Evolutionary conservation across 2,113 vertebrate genomes (phyloP).

Genomic region (Onychostruthus taczanowskii): DNA sequence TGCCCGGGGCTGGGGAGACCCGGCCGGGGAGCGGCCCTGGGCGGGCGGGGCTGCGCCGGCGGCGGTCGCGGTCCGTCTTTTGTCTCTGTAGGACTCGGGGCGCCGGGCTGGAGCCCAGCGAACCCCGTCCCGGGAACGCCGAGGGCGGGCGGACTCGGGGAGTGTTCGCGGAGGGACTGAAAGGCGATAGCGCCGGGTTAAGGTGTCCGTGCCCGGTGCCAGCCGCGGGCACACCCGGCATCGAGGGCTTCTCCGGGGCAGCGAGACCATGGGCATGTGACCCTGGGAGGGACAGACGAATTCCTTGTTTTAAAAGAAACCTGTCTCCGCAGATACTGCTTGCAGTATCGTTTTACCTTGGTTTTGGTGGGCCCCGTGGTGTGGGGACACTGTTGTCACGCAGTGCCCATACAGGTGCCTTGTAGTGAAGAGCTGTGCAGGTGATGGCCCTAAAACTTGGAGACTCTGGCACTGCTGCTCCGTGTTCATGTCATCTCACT

Average conservation of each 20-base stretch:
- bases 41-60: background rate
- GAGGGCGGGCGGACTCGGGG: background rate
- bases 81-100: background rate
- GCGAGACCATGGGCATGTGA: accelerated
- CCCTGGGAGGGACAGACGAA: no score
- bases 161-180: background rate
- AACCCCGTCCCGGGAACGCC: background rate
- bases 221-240: background rate
- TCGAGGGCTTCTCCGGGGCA: background rate
- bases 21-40: background rate
- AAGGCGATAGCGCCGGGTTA: background rate
- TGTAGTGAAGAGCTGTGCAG: background rate
- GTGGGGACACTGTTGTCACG: accelerated
- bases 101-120: background rate
- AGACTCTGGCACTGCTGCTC: background rate
- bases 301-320: background rate
- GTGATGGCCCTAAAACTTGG: background rate
- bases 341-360: background rate
- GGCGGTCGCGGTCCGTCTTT: background rate
- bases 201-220: background rate
- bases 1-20: background rate
- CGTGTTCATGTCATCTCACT: background rate
- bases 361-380: background rate
- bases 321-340: accelerated
- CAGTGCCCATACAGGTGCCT: background rate